A percentile compares a stretch with the other conserved stretches of the same genome.
Evolutionary conservation across 2,888 invertebrate species (phyloP).

Genomic region (Drosophila subsilvestris): DNA sequence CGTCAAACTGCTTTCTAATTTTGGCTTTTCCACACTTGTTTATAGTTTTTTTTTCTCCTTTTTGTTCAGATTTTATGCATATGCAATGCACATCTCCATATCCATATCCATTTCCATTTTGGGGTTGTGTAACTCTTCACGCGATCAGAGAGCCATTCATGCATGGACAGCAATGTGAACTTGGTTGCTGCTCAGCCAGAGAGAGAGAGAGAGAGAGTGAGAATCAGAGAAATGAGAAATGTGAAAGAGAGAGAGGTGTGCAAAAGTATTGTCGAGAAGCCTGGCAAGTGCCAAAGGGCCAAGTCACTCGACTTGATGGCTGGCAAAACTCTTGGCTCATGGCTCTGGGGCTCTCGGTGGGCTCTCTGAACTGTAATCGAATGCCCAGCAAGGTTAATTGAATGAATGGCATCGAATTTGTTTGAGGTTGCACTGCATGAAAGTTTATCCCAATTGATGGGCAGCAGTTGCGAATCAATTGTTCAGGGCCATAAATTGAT

Average conservation of each 20-base stretch:
- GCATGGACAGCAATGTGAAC: slow-evolving; percentile 56
- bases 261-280: slow-evolving; percentile 65
- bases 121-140: slow-evolving; percentile 68
- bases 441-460: slow-evolving; percentile 9
- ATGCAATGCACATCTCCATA: slow-evolving; percentile 48
- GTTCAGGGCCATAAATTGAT: slow-evolving; percentile 3
- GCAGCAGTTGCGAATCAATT: slow-evolving; percentile 16
- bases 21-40: slow-evolving; percentile 56
- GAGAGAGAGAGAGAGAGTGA: slow-evolving; percentile 2
- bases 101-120: slow-evolving; percentile 27
- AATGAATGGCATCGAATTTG: slow-evolving; percentile 25
- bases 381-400: slow-evolving; percentile 45
- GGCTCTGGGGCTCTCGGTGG: not conserved
- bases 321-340: slow-evolving; percentile 2
- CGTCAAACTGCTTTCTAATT: slow-evolving; percentile 71
- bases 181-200: slow-evolving; percentile 34
- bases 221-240: slow-evolving; percentile 21
- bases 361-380: slow-evolving; percentile 31
- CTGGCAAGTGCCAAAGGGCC: slow-evolving; percentile 26
- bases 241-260: slow-evolving; percentile 12
- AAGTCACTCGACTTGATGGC: slow-evolving; percentile 12
- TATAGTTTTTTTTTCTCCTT: slow-evolving; percentile 34
- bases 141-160: slow-evolving; percentile 72
- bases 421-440: slow-evolving; percentile 15
- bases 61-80: slow-evolving; percentile 41